A percentile compares a stretch with the other conserved stretches of the same genome.
Conservation (phyloP, 2,888 invertebrate genomes). For the Dione juno region DNA sequence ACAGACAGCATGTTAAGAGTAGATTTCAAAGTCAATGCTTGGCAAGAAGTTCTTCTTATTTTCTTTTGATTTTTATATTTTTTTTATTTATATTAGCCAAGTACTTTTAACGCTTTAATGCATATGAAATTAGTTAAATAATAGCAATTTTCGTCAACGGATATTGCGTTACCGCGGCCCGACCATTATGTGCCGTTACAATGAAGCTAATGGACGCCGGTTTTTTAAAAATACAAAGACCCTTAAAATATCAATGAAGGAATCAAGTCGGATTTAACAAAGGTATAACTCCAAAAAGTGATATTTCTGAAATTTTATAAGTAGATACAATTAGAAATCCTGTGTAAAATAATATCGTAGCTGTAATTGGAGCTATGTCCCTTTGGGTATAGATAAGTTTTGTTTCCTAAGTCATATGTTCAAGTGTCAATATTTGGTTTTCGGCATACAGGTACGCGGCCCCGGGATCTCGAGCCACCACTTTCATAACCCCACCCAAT, state of each 20-base stretch:
- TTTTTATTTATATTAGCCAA: background rate
- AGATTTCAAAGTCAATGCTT: no score
- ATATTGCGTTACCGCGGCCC: constrained; percentile 49
- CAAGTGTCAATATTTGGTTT: no score
- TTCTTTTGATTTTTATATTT: no score
- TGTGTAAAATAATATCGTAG: background rate
- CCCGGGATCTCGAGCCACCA: no score
- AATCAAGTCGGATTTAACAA: background rate
- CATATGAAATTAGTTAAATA: constrained; percentile 39
- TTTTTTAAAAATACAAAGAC: constrained; percentile 9
- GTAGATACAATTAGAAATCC: background rate
- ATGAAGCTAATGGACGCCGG: constrained; percentile 33
- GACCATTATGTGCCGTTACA: constrained; percentile 45
- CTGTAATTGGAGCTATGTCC: background rate
- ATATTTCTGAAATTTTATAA: background rate
- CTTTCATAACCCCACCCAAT: no score
- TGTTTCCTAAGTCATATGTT: background rate
- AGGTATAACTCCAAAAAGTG: background rate
- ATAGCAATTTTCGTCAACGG: constrained; percentile 47
- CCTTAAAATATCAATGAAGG: constrained; percentile 3
- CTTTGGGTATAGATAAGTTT: background rate
- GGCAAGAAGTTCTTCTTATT: no score
- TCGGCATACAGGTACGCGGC: no score
- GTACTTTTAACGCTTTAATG: background rate
- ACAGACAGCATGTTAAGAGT: no score